Evolutionary conservation across 2,888 invertebrate genomes (phyloP), one percentile per base, ranked within the genome.

Genomic region (Pollenia labialis): DNA sequence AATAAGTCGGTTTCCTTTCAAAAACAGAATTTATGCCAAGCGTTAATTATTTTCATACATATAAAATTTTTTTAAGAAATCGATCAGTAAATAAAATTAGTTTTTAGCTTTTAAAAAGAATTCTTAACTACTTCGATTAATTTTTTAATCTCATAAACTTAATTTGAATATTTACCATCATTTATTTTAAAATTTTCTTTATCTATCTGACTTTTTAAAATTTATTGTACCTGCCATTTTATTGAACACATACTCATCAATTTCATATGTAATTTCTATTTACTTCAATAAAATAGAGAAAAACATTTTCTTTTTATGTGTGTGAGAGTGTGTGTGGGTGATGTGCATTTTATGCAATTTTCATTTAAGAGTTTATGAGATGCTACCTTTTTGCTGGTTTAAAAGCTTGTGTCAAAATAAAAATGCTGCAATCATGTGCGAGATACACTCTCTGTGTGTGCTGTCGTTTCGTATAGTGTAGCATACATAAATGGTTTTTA

Each of bases 161-260:
- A 0, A 32, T 32, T 32, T 32, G 6, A 32, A 32, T 32, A 32
- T 32, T 32, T 32, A 16, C n/a, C 52, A 16, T 52, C 8, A 46
- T 7, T 44, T 14, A 64, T 46, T 23, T 44, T 46, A 14, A 64
- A 40, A 44, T 7, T 50, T 23, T 14, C 14, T 66, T 8, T 14
- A 48, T 23, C 32, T 48, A 48, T 23, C 50, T 50, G 68, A 50
- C 40, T 40, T 50, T 52, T 16, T 40, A 40, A 12, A 52, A 68
- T 68, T 52, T 68, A 52, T 68, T 50, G 50, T 32, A 52, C 4
- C n/a, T 68, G 68, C 40, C 68, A 40, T n/a, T 68, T 52, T 40
- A 40, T 40, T n/a, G 8, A 32, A 16, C 68, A 68, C 68, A 44
- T 18, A 48, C 12, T 66, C 32, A 66, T 66, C 46, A 11, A 23